phyloP scores from a whole-genome alignment of 2,797 vertebrate genomes.

The Simalia tracyae region DNA sequence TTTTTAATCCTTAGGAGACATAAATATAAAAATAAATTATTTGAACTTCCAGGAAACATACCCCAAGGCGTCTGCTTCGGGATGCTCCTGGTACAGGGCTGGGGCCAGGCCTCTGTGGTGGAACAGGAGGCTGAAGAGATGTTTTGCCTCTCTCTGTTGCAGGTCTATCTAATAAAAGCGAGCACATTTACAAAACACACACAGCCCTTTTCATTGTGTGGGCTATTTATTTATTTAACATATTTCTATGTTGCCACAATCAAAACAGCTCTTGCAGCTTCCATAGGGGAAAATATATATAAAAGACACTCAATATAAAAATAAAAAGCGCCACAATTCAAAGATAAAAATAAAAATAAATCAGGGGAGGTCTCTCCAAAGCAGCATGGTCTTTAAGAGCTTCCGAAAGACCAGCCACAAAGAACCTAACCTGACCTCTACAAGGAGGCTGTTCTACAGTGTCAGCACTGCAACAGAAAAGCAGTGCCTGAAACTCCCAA shows the following conservation, averaged over 20 bases:
- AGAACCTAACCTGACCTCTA: background rate
- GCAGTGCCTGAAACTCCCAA: background rate
- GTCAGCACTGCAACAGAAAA: background rate
- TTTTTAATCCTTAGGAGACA: background rate
- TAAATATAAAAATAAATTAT: constrained; percentile 1
- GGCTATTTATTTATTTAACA: background rate
- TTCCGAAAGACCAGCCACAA: background rate
- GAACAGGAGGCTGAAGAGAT: constrained; percentile 76
- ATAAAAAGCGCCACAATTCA: background rate
- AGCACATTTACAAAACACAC: constrained; percentile 37
- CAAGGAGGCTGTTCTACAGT: background rate
- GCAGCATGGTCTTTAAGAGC: background rate
- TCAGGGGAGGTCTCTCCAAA: background rate
- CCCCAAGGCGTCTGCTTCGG: constrained; percentile 57
- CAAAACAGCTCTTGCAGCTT: background rate
- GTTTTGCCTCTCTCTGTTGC: constrained; percentile 45
- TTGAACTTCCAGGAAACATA: constrained; percentile 55
- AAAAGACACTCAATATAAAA: background rate
- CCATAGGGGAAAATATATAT: background rate
- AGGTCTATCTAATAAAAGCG: constrained; percentile 67
- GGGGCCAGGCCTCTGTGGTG: constrained; percentile 73
- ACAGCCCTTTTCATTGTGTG: background rate
- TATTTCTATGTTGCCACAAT: background rate
- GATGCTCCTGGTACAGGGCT: constrained; percentile 38
- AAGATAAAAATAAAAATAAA: background rate